Percentiles rank a stretch among this genome's conserved stretches.
Conservation (phyloP, 2,113 vertebrate species). For the Trogon melanurus region DNA sequence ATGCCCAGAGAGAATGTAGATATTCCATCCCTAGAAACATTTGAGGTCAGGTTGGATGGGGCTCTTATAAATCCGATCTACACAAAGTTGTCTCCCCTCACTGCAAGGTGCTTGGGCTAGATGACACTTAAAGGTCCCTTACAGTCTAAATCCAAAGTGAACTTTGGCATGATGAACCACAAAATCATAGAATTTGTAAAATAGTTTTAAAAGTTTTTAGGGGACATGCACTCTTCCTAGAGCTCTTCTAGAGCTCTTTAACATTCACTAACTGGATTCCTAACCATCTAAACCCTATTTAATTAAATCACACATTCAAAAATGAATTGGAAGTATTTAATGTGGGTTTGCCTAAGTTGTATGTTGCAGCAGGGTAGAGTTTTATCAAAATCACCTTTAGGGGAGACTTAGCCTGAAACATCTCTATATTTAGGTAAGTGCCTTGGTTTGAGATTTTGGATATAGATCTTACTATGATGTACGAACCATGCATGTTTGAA, state of each 20-base stretch:
- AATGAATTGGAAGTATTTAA: neutral
- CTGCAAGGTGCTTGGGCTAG: fast-evolving
- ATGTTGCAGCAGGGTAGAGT: neutral
- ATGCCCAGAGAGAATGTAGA: neutral
- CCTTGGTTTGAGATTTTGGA: neutral
- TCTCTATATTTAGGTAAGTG: neutral
- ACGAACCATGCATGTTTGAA: neutral
- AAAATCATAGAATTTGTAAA: too few species aligned
- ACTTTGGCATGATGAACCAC: too few species aligned
- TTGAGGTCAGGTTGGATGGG: fast-evolving
- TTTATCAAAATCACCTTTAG: neutral
- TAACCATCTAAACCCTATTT: neutral
- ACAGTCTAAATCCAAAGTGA: neutral
- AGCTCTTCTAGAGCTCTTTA: neutral
- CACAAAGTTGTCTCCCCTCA: neutral
- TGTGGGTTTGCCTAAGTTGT: neutral
- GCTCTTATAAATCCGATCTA: neutral
- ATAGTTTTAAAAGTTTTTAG: too few species aligned
- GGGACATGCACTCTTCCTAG: neutral
- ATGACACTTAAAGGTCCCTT: neutral
- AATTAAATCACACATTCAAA: neutral
- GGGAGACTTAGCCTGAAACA: neutral
- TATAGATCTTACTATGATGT: neutral
- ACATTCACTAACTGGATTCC: neutral
- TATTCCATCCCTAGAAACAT: neutral